These are phyloP conservation scores for Heliconius aoede DNA, from an alignment of 2,888 invertebrate genomes.

Conservation along the genomic window DNA sequence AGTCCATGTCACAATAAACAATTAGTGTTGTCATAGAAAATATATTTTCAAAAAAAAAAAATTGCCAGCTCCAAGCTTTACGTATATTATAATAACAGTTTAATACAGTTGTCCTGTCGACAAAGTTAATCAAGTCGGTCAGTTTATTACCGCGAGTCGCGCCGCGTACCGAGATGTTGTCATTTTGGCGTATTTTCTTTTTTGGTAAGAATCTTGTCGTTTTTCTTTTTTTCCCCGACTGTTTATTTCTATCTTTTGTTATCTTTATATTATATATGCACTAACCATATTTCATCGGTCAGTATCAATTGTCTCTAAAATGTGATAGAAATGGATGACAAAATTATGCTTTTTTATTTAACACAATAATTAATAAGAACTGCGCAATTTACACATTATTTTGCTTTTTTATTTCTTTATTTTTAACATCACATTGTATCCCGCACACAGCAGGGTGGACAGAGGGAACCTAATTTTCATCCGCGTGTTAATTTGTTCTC, in stretches of 20 bases:
- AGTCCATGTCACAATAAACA: too few species aligned
- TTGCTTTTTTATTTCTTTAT: too few species aligned
- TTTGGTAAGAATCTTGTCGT: conserved; percentile 57
- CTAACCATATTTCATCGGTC: neutral
- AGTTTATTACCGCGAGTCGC: conserved; percentile 64
- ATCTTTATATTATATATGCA: neutral
- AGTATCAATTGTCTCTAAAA: neutral
- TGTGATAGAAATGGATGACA: too few species aligned
- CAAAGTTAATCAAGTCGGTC: conserved; percentile 66
- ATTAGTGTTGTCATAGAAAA: too few species aligned
- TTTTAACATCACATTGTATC: too few species aligned
- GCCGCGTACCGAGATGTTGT: conserved; percentile 59
- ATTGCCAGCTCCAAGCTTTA: conserved; percentile 54
- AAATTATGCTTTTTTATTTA: neutral
- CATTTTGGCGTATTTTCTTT: conserved; percentile 53
- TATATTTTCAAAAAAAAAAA: neutral
- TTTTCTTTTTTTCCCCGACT: conserved; percentile 21
- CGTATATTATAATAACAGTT: conserved; percentile 48
- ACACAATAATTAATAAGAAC: neutral
- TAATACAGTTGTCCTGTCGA: conserved; percentile 58
- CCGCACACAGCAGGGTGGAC: too few species aligned
- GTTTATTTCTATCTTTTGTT: neutral
- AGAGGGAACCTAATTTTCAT: too few species aligned
- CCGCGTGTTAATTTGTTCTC: too few species aligned
- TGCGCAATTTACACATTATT: neutral